A percentile compares a stretch with the other conserved stretches of the same genome.
Evolutionary conservation across 2,888 invertebrate species (phyloP).

Genomic region (Hemaris fuciformis): DNA sequence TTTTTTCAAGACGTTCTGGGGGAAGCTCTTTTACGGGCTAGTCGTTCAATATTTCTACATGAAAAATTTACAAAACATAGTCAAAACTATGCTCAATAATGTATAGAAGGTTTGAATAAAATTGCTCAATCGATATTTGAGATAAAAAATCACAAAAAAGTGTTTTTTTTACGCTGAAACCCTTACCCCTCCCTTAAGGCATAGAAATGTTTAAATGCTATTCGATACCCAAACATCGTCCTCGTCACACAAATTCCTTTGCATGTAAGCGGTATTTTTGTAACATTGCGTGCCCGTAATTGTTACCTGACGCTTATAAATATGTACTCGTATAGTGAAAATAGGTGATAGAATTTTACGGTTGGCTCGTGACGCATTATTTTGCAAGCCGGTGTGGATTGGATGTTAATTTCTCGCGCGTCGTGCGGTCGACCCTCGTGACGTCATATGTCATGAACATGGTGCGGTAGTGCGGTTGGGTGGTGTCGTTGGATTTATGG

Average conservation of each 20-base stretch:
- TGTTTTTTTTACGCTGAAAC: too few species aligned
- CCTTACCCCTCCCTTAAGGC: too few species aligned
- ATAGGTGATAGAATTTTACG: conserved; percentile 6
- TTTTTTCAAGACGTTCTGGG: too few species aligned
- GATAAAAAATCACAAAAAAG: too few species aligned
- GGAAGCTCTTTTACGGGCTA: too few species aligned
- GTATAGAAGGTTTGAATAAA: too few species aligned
- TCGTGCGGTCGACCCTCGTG: neutral
- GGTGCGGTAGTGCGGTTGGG: neutral
- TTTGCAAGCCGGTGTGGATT: neutral
- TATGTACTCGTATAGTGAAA: conserved; percentile 8
- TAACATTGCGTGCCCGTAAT: neutral
- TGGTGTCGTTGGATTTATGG: neutral
- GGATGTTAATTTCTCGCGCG: conserved; percentile 2
- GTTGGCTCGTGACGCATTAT: conserved; percentile 5
- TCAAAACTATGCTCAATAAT: too few species aligned
- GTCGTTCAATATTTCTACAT: too few species aligned
- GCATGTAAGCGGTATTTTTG: neutral
- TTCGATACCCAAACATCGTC: neutral
- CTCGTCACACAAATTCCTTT: neutral
- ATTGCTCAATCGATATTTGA: too few species aligned
- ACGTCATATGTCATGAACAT: neutral
- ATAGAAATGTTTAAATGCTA: neutral
- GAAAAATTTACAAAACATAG: too few species aligned
- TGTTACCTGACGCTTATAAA: neutral